phyloP scores from a whole-genome alignment of 2,113 vertebrate species.

The Myotis brandtii region DNA sequence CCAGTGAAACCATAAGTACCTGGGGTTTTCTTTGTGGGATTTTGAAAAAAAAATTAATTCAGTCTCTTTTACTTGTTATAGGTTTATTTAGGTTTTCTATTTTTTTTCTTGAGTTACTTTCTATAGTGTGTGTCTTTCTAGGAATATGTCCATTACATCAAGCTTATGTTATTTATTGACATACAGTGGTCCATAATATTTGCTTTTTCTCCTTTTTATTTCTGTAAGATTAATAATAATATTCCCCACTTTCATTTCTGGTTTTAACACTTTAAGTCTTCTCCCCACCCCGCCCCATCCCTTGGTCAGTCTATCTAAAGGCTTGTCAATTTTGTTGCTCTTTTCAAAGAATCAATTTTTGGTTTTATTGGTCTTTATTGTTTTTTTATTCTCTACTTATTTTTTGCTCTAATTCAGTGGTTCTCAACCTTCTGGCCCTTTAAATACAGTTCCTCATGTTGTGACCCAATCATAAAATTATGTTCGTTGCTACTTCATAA shows the following conservation, averaged over 20 bases:
- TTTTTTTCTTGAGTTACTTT: slow-evolving; percentile 42
- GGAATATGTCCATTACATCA: background rate
- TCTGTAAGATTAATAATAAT: slow-evolving; percentile 17
- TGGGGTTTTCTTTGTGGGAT: slow-evolving; percentile 25
- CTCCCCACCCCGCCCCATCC: background rate
- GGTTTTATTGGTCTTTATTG: background rate
- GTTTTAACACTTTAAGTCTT: background rate
- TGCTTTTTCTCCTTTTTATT: background rate
- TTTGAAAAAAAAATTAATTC: background rate
- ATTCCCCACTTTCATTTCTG: background rate
- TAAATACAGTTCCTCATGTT: too few relatives aligned
- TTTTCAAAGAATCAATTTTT: slow-evolving; percentile 24
- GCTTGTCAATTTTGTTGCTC: slow-evolving; percentile 31
- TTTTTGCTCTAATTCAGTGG: background rate
- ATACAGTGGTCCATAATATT: background rate
- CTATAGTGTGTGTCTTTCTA: background rate
- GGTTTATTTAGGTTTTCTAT: background rate
- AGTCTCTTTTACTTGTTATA: slow-evolving; percentile 1
- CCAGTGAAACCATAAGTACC: background rate
- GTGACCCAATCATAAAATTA: too few relatives aligned
- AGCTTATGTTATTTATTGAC: background rate
- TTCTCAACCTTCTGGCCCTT: too few relatives aligned
- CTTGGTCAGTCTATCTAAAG: slow-evolving; percentile 11
- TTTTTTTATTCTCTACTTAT: background rate
- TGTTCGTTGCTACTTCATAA: too few relatives aligned